These are phyloP conservation scores for Hypocryptadius cinnamomeus DNA, from an alignment of 2,113 vertebrate species.

Conservation along the genomic window DNA sequence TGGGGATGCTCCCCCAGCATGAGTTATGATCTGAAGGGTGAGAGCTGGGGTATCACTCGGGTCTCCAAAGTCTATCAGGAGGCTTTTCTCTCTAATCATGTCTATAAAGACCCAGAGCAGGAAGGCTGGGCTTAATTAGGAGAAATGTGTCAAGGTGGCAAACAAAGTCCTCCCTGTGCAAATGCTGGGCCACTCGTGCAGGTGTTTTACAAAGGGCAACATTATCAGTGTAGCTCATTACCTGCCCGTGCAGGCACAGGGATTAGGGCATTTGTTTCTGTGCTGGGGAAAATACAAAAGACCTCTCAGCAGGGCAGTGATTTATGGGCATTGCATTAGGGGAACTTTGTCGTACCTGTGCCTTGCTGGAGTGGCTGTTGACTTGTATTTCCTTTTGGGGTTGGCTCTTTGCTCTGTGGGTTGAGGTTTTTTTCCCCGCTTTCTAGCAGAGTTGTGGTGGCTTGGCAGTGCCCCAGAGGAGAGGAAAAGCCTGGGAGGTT, in stretches of 20 bases:
- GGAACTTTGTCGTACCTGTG: neutral
- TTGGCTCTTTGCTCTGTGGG: neutral
- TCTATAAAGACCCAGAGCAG: neutral
- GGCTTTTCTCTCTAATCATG: neutral
- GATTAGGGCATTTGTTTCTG: neutral
- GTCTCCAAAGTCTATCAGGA: neutral
- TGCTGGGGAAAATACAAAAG: neutral
- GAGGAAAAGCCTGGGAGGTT: neutral
- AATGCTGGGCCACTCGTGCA: neutral
- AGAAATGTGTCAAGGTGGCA: neutral
- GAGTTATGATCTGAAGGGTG: accelerated
- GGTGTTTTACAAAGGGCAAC: neutral
- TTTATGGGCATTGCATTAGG: neutral
- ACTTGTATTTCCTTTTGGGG: neutral
- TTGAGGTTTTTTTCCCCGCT: neutral
- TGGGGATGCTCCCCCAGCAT: neutral
- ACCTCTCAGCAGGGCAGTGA: neutral
- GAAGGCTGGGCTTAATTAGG: neutral
- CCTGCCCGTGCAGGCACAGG: neutral
- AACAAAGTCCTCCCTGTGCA: neutral
- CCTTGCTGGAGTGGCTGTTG: neutral
- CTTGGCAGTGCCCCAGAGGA: neutral
- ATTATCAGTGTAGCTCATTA: neutral
- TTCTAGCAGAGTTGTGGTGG: neutral
- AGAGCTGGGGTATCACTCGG: accelerated